Evolutionary conservation across 2,797 vertebrate genomes (phyloP).

Genomic region (Enteromius unitaeniatus): DNA sequence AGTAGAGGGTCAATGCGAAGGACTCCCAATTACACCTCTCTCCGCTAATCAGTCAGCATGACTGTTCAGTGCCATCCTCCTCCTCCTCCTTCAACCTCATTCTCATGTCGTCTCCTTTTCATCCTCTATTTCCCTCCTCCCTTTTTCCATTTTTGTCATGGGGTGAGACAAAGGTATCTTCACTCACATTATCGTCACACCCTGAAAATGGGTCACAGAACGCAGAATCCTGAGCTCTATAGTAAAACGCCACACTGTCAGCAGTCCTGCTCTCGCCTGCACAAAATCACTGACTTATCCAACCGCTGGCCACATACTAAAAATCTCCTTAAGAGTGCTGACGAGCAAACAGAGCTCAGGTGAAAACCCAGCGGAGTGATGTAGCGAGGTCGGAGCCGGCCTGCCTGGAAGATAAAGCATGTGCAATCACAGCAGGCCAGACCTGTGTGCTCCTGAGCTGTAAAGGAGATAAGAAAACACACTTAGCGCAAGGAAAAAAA

Average conservation of each 20-base stretch:
- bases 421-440: conserved; percentile 54
- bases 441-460: conserved; percentile 31
- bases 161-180: conserved; percentile 21
- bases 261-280: conserved; percentile 29
- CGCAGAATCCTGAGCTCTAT: conserved; percentile 48
- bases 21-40: conserved; percentile 59
- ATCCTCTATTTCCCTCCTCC: background rate
- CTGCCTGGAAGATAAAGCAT: conserved; percentile 51
- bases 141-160: conserved; percentile 11
- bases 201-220: conserved; percentile 40
- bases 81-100: conserved; percentile 30
- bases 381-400: conserved; percentile 37
- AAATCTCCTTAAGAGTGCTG: conserved; percentile 45
- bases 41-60: conserved; percentile 59
- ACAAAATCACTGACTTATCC: conserved; percentile 61
- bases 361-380: conserved; percentile 38
- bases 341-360: conserved; percentile 43
- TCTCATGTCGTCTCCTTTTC: background rate
- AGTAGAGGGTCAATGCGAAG: conserved; percentile 37
- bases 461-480: conserved; percentile 51
- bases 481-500: conserved; percentile 13
- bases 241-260: conserved; percentile 61
- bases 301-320: conserved; percentile 42
- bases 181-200: conserved; percentile 8
- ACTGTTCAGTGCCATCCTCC: conserved; percentile 32